Evolutionary conservation across 2,113 vertebrate species (phyloP).

Genomic region (Sorex araneus): DNA sequence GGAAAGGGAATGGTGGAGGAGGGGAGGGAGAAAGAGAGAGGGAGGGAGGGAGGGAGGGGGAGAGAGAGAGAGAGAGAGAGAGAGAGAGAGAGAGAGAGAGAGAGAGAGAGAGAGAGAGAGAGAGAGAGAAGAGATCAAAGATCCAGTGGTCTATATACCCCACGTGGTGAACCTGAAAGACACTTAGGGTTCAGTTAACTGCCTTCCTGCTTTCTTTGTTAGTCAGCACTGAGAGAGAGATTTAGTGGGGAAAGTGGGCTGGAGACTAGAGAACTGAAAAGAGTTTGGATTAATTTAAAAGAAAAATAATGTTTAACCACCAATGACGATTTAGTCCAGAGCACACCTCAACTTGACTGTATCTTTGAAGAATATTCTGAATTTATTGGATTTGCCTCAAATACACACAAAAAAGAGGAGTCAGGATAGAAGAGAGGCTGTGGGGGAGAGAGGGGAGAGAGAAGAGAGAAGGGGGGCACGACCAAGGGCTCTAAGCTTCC

Average conservation of each 20-base stretch:
- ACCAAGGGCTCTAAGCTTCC: neutral
- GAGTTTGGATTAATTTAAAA: neutral
- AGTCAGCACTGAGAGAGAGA: neutral
- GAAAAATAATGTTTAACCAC: slow-evolving; percentile 32
- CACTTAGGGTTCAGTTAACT: neutral
- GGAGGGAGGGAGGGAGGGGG: too few species aligned
- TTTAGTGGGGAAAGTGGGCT: neutral
- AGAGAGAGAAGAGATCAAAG: too few species aligned
- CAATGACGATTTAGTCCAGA: neutral
- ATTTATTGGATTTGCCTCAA: neutral
- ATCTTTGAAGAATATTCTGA: neutral
- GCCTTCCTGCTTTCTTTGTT: neutral
- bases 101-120: too few species aligned
- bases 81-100: too few species aligned
- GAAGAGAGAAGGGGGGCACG: neutral
- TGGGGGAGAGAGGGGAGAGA: neutral
- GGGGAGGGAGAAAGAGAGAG: too few species aligned
- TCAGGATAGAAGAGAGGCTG: neutral
- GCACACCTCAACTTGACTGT: neutral
- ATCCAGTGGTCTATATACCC: too few species aligned
- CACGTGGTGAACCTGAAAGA: too few species aligned
- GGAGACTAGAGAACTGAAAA: slow-evolving; percentile 11
- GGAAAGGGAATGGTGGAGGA: too few species aligned
- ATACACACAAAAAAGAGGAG: neutral
- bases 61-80: too few species aligned